These are phyloP conservation scores for Ammospiza nelsoni DNA, from an alignment of 2,113 vertebrate species.

Conservation along the genomic window DNA sequence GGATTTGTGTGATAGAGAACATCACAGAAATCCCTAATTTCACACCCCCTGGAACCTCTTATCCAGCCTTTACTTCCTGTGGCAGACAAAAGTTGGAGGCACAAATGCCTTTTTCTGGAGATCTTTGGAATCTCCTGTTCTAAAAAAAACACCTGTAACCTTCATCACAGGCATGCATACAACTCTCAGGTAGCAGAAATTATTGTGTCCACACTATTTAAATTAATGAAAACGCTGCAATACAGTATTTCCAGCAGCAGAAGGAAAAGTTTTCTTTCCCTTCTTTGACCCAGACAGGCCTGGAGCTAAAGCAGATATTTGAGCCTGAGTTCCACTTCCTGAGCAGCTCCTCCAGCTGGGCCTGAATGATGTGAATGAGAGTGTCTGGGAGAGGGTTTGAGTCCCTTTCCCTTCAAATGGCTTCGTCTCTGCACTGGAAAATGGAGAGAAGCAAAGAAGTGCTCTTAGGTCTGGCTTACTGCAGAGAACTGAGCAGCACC, in stretches of 20 bases:
- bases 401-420: slow-evolving; percentile 34
- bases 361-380: neutral
- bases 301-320: neutral
- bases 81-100: neutral
- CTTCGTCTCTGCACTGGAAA: slow-evolving; percentile 30
- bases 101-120: neutral
- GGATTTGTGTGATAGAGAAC: too few species aligned
- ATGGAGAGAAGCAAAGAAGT: neutral
- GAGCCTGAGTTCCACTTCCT: neutral
- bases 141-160: neutral
- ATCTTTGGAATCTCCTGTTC: neutral
- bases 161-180: neutral
- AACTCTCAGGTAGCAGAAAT: neutral
- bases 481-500: neutral
- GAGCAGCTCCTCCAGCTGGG: neutral
- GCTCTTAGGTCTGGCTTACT: neutral
- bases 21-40: neutral
- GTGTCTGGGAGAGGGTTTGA: neutral
- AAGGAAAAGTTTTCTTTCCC: neutral
- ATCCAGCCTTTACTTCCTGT: neutral
- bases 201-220: neutral
- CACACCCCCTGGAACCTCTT: neutral
- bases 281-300: neutral
- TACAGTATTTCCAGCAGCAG: neutral
- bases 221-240: neutral